phyloP scores from a whole-genome alignment of 1,140 invertebrate genomes.

The Centruroides vittatus region DNA sequence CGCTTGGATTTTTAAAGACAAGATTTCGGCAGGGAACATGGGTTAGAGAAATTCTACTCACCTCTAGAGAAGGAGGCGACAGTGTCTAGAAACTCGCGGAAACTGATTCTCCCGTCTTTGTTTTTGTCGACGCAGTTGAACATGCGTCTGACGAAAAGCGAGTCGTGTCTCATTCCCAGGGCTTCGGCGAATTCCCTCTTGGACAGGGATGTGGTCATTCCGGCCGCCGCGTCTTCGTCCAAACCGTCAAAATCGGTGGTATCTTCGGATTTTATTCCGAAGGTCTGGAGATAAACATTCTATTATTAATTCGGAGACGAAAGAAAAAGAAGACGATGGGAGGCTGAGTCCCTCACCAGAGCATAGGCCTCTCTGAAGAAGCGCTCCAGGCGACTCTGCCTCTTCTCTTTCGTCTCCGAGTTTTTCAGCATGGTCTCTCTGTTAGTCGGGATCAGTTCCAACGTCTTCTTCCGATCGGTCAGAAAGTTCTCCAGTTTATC shows the following conservation, averaged over 20 bases:
- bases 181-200: conserved; percentile 95
- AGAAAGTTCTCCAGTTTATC: conserved; percentile 75
- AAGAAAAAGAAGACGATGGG: neutral
- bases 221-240: conserved; percentile 72
- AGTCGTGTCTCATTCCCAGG: conserved; percentile 88
- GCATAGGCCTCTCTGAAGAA: conserved; percentile 98
- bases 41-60: conserved; percentile 8
- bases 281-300: conserved; percentile 37
- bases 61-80: conserved; percentile 56
- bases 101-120: conserved; percentile 86
- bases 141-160: conserved; percentile 97
- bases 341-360: conserved; percentile 32
- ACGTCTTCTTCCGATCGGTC: conserved; percentile 60
- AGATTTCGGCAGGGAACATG: no score
- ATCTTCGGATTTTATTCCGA: conserved; percentile 55
- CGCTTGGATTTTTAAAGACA: no score
- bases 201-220: conserved; percentile 84
- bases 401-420: conserved; percentile 87
- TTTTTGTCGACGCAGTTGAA: conserved; percentile 97
- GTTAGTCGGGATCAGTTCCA: conserved; percentile 47
- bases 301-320: neutral
- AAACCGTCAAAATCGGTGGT: conserved; percentile 46
- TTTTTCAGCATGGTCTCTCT: conserved; percentile 79
- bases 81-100: conserved; percentile 94
- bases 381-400: conserved; percentile 87